These are phyloP conservation scores for Oxyura jamaicensis DNA, from an alignment of 2,113 vertebrate species.

Conservation along the genomic window DNA sequence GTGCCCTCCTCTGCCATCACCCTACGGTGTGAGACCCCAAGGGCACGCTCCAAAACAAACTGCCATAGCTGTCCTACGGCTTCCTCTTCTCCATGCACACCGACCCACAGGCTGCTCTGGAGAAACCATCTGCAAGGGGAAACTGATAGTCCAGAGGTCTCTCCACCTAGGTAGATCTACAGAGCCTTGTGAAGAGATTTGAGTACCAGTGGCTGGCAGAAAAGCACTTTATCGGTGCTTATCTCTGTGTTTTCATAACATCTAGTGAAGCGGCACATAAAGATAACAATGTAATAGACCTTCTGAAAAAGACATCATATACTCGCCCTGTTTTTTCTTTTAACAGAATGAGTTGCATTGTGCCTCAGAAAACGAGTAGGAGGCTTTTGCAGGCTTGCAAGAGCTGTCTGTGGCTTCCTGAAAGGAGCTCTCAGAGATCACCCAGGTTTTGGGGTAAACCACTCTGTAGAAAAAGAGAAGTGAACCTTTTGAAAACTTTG, in stretches of 20 bases:
- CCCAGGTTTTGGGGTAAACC: neutral
- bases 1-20: neutral
- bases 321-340: neutral
- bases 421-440: neutral
- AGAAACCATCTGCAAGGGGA: neutral
- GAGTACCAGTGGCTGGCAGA: neutral
- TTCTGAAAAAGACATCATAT: neutral
- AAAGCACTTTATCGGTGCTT: neutral
- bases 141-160: no score
- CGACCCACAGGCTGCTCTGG: neutral
- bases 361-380: neutral
- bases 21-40: neutral
- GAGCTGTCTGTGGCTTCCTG: neutral
- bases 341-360: neutral
- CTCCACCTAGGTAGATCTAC: neutral
- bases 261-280: neutral
- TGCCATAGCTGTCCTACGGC: fast-evolving
- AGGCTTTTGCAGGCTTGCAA: neutral
- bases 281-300: neutral
- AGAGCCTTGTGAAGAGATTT: neutral
- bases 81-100: neutral
- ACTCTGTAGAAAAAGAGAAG: neutral
- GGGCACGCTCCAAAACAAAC: fast-evolving
- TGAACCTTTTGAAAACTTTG: neutral
- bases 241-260: neutral